phyloP scores from a whole-genome alignment of 2,113 vertebrate species.

The Crocuta crocuta region DNA sequence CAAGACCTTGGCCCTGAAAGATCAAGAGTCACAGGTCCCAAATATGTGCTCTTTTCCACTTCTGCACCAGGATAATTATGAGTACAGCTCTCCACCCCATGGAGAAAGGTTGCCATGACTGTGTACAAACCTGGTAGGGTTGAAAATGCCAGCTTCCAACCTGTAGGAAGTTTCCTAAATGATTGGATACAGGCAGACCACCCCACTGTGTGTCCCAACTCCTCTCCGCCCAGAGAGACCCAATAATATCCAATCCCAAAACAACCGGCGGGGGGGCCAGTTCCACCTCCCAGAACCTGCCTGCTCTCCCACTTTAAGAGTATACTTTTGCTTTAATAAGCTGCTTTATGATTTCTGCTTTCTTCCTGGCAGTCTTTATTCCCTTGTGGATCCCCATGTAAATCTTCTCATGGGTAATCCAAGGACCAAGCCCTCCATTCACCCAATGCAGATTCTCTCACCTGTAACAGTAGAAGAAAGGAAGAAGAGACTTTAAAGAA shows the following conservation, averaged over 20 bases:
- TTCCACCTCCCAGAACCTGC: background rate
- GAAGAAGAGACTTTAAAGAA: background rate
- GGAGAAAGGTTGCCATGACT: background rate
- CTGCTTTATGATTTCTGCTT: background rate
- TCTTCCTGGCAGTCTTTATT: background rate
- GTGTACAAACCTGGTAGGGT: background rate
- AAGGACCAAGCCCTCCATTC: background rate
- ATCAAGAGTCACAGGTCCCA: background rate
- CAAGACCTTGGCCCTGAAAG: background rate
- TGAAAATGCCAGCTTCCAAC: background rate
- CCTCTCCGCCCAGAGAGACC: background rate
- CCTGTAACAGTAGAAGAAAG: background rate
- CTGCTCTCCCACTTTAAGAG: background rate
- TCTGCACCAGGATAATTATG: background rate
- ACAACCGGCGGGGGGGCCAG: background rate
- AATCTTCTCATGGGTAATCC: background rate
- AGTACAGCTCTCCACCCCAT: background rate
- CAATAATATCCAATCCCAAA: background rate
- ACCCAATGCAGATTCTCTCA: background rate
- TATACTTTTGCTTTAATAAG: background rate
- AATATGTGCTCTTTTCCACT: background rate
- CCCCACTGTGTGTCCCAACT: background rate
- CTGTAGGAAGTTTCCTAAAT: background rate
- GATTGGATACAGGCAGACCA: background rate
- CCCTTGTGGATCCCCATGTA: background rate